A percentile compares a stretch with the other conserved stretches of the same genome.
phyloP scores from a whole-genome alignment of 2,113 vertebrate species.

The Gallinago jamesoni region DNA sequence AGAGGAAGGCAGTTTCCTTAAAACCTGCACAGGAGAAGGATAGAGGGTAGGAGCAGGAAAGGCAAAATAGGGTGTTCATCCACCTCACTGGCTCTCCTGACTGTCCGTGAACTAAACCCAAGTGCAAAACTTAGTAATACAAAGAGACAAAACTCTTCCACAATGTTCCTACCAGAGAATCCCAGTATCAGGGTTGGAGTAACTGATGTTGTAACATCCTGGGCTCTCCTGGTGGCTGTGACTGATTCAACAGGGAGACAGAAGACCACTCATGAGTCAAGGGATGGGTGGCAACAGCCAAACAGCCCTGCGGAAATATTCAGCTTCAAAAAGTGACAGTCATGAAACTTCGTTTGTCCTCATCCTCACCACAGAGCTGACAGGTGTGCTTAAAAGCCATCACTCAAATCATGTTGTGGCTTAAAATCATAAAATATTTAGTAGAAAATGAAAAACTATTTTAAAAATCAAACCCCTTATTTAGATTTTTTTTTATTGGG shows the following conservation, averaged over 20 bases:
- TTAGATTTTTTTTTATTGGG: background rate
- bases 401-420: rapidly evolving
- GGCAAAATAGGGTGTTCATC: background rate
- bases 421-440: background rate
- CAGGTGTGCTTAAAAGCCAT: rapidly evolving
- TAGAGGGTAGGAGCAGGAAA: background rate
- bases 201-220: background rate
- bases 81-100: background rate
- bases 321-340: background rate
- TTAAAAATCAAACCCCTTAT: background rate
- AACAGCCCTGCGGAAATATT: background rate
- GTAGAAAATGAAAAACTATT: background rate
- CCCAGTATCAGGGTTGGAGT: background rate
- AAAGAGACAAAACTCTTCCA: background rate
- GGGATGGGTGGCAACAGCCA: background rate
- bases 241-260: background rate
- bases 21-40: slow-evolving; percentile 79
- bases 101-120: background rate
- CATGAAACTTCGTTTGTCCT: background rate
- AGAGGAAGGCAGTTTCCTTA: slow-evolving; percentile 95
- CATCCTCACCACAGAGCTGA: background rate
- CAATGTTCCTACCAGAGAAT: background rate
- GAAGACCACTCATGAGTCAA: background rate
- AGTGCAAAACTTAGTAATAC: background rate
- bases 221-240: background rate